A percentile compares a stretch with the other conserved stretches of the same genome.
phyloP scores from a whole-genome alignment of 2,888 invertebrate species.

The Lampropteryx suffumata region DNA sequence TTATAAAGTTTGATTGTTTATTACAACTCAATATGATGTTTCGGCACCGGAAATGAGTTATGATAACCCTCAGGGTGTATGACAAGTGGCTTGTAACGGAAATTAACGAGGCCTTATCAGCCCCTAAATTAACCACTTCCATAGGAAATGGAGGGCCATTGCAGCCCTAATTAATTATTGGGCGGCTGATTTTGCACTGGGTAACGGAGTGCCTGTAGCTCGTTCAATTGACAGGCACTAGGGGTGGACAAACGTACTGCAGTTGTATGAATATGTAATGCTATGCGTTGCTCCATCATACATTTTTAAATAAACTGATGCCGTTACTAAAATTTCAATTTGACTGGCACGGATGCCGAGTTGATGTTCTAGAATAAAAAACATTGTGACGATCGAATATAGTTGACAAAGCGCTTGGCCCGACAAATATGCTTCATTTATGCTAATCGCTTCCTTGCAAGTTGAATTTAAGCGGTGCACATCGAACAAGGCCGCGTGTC shows the following conservation, averaged over 20 bases:
- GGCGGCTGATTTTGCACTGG: constrained; percentile 20
- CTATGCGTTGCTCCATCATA: not conserved
- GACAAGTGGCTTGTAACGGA: constrained; percentile 61
- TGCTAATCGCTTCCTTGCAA: no score
- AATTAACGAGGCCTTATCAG: constrained; percentile 64
- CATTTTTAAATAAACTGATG: no score
- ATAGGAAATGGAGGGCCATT: constrained; percentile 30
- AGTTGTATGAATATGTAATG: constrained; percentile 1
- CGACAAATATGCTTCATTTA: no score
- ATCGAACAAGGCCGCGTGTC: not conserved
- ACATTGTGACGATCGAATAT: no score
- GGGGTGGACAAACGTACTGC: not conserved
- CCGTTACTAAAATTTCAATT: no score
- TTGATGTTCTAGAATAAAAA: no score
- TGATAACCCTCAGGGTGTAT: constrained; percentile 34
- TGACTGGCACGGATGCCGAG: no score
- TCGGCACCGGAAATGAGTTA: constrained; percentile 31
- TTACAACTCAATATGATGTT: constrained; percentile 11
- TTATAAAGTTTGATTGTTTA: constrained; percentile 1
- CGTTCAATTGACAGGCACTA: constrained; percentile 7
- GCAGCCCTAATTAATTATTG: constrained; percentile 30
- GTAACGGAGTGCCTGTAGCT: constrained; percentile 15
- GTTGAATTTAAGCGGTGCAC: not conserved
- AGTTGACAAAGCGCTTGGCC: no score
- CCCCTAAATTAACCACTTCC: constrained; percentile 34